A percentile compares a stretch with the other conserved stretches of the same genome.
These are phyloP conservation scores for Drosophila prostipennis DNA, from an alignment of 2,888 invertebrate species.

Conservation along the genomic window DNA sequence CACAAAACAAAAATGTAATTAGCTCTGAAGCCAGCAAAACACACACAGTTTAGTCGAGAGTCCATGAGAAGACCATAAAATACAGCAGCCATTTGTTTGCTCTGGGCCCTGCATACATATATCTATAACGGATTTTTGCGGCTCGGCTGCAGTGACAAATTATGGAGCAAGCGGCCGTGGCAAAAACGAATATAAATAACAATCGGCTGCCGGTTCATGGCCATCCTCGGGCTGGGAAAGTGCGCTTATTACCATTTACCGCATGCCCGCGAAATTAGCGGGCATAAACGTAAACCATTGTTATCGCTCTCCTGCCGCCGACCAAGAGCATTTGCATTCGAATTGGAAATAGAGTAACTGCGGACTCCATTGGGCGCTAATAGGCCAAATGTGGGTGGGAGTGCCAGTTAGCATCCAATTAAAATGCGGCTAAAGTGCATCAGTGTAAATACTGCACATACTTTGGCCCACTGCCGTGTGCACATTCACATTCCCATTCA, in stretches of 20 bases:
- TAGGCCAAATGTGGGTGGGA: slow-evolving; percentile 36
- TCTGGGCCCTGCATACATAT: not conserved
- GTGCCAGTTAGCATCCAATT: slow-evolving; percentile 65
- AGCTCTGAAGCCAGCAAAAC: slow-evolving; percentile 42
- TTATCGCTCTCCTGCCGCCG: slow-evolving; percentile 49
- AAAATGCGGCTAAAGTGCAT: slow-evolving; percentile 65
- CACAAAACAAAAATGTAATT: slow-evolving; percentile 61
- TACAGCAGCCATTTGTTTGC: slow-evolving; percentile 18
- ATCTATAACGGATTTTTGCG: slow-evolving; percentile 53
- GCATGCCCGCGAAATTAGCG: slow-evolving; percentile 29
- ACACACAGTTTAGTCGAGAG: slow-evolving; percentile 10
- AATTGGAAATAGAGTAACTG: slow-evolving; percentile 65
- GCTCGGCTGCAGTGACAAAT: slow-evolving; percentile 58
- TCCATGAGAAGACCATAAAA: slow-evolving; percentile 7
- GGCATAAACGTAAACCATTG: slow-evolving; percentile 35
- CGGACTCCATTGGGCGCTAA: slow-evolving; percentile 66
- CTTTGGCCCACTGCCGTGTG: not conserved
- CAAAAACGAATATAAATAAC: slow-evolving; percentile 63
- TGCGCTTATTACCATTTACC: slow-evolving; percentile 31
- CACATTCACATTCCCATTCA: slow-evolving; percentile 25
- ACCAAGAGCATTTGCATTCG: slow-evolving; percentile 59
- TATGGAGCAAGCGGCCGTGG: slow-evolving; percentile 43
- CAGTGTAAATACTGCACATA: slow-evolving; percentile 48
- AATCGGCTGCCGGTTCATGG: slow-evolving; percentile 49
- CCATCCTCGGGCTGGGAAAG: slow-evolving; percentile 2